Evolutionary conservation across 2,113 vertebrate species (phyloP).

Genomic region (Thunnus thynnus): DNA sequence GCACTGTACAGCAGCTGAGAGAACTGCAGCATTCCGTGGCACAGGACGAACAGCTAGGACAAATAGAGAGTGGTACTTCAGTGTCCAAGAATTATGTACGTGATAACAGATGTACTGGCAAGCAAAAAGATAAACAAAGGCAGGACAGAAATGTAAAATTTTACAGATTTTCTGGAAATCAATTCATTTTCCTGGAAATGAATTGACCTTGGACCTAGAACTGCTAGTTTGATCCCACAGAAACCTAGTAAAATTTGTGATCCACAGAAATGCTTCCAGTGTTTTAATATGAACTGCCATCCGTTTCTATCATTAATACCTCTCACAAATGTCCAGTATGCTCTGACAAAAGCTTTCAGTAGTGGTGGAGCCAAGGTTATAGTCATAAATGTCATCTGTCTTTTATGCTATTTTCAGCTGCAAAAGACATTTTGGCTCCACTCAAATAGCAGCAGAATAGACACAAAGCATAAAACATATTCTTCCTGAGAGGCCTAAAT

Average conservation of each 20-base stretch:
- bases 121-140: not conserved
- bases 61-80: constrained; percentile 14
- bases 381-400: constrained; percentile 13
- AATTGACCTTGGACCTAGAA: not conserved
- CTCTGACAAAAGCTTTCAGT: not conserved
- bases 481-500: constrained; percentile 10
- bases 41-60: constrained; percentile 94
- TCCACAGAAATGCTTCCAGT: not conserved
- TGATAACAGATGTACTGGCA: not conserved
- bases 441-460: not conserved
- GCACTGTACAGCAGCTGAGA: constrained; percentile 94
- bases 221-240: too few relatives aligned
- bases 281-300: too few relatives aligned
- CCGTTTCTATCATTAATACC: too few relatives aligned
- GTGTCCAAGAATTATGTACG: not conserved
- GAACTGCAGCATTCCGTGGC: constrained; percentile 94
- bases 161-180: not conserved
- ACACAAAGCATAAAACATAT: not conserved
- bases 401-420: not conserved
- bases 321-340: not conserved
- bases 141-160: not conserved
- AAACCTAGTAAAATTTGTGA: not conserved
- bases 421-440: constrained; percentile 6
- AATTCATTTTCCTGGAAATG: not conserved
- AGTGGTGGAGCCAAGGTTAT: not conserved